A percentile compares a stretch with the other conserved stretches of the same genome.
Evolutionary conservation across 1,140 invertebrate species (phyloP).

Genomic region (Apis cerana): DNA sequence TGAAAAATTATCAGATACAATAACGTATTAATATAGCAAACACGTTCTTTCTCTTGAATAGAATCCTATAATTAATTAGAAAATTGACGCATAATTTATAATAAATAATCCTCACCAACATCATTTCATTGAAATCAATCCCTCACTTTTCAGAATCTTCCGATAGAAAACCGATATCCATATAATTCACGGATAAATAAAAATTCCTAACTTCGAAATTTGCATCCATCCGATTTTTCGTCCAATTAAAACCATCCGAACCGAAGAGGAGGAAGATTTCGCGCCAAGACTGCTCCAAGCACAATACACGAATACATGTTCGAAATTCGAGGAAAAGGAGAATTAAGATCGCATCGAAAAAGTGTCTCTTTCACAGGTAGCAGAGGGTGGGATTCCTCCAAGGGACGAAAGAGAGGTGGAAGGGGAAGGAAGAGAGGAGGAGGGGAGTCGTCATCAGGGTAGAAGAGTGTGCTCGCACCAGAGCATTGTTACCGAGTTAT

Average conservation of each 20-base stretch:
- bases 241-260: background rate
- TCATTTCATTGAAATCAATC: too few species aligned
- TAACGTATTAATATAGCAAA: background rate
- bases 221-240: background rate
- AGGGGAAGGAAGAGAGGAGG: constrained; percentile 27
- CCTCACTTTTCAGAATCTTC: too few species aligned
- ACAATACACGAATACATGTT: background rate
- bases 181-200: too few species aligned
- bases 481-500: constrained; percentile 72
- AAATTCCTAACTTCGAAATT: too few species aligned
- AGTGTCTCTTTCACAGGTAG: constrained; percentile 40
- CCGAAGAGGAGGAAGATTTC: background rate
- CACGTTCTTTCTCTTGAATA: background rate
- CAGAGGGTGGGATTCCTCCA: constrained; percentile 41
- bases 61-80: too few species aligned
- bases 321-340: background rate
- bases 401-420: background rate
- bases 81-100: too few species aligned
- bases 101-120: too few species aligned
- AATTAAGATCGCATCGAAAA: background rate
- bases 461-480: constrained; percentile 40
- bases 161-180: too few species aligned
- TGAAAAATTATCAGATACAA: constrained; percentile 20
- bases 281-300: background rate
- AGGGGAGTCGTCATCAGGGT: constrained; percentile 31